Conservation (phyloP, 2,888 invertebrate species). For the Nowickia ferox region DNA sequence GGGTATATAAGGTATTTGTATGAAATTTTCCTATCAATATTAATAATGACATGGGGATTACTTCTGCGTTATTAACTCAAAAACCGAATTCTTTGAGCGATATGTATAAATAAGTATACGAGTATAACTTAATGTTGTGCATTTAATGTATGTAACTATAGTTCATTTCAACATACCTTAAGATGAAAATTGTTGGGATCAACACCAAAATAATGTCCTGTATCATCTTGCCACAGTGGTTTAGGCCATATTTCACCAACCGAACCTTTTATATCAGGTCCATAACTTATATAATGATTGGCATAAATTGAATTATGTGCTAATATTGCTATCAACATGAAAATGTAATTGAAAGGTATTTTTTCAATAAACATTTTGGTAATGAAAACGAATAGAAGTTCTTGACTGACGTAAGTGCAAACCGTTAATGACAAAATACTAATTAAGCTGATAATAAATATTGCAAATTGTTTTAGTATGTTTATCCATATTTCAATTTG, state of each 20-base stretch:
- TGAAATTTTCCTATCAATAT: too few relatives aligned
- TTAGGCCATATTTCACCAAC: slow-evolving; percentile 87
- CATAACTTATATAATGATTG: slow-evolving; percentile 74
- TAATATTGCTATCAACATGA: slow-evolving; percentile 1
- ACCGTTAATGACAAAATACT: slow-evolving; percentile 23
- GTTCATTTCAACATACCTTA: slow-evolving; percentile 81
- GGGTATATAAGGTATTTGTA: too few relatives aligned
- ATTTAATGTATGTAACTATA: too few relatives aligned
- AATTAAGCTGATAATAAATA: slow-evolving; percentile 3
- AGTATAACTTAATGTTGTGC: not conserved
- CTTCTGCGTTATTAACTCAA: too few relatives aligned
- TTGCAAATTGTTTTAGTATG: not conserved
- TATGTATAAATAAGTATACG: not conserved
- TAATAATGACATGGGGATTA: too few relatives aligned
- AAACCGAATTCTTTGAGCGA: too few relatives aligned
- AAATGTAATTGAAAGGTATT: not conserved
- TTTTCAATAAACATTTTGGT: not conserved
- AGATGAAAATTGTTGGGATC: slow-evolving; percentile 84
- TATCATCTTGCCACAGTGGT: slow-evolving; percentile 85
- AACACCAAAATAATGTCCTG: slow-evolving; percentile 83
- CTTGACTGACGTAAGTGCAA: not conserved
- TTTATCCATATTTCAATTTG: not conserved
- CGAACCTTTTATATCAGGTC: slow-evolving; percentile 77
- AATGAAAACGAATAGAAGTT: not conserved
- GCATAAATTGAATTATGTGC: not conserved